phyloP scores from a whole-genome alignment of 2,113 vertebrate genomes.

The Xiphophorus couchianus region DNA sequence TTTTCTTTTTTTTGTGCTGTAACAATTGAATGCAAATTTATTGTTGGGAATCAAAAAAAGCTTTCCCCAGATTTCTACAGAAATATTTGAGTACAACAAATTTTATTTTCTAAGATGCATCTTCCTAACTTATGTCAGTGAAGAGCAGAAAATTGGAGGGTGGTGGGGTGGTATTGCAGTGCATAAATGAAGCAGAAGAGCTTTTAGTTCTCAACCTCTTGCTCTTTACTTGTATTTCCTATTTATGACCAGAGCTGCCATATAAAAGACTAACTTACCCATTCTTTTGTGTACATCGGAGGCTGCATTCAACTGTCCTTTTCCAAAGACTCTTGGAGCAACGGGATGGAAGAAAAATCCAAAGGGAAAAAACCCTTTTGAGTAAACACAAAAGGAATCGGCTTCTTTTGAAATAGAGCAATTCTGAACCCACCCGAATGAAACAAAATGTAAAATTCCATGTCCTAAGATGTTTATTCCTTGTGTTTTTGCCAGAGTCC shows the following conservation, averaged over 20 bases:
- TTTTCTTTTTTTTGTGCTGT: slow-evolving; percentile 14
- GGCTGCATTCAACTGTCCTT: slow-evolving; percentile 99
- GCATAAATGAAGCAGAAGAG: slow-evolving; percentile 69
- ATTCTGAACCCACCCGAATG: slow-evolving; percentile 75
- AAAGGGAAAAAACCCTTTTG: slow-evolving; percentile 87
- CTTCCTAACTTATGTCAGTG: slow-evolving; percentile 12
- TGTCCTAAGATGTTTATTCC: slow-evolving; percentile 74
- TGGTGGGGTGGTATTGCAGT: slow-evolving; percentile 59
- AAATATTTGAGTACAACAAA: not conserved
- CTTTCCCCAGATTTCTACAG: not conserved
- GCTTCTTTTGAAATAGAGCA: slow-evolving; percentile 80
- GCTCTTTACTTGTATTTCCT: slow-evolving; percentile 73
- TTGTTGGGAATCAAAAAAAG: not conserved
- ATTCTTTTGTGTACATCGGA: slow-evolving; percentile 99
- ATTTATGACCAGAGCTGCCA: slow-evolving; percentile 76
- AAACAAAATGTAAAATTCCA: slow-evolving; percentile 83
- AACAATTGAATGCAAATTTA: slow-evolving; percentile 4
- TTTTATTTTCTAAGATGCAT: slow-evolving; percentile 18
- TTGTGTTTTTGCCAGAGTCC: slow-evolving; percentile 42
- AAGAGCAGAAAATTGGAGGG: slow-evolving; percentile 8
- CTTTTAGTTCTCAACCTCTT: slow-evolving; percentile 60
- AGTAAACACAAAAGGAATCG: slow-evolving; percentile 83
- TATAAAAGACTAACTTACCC: slow-evolving; percentile 94
- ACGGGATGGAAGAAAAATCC: slow-evolving; percentile 93
- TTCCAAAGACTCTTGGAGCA: slow-evolving; percentile 87